Percentiles rank a stretch among this genome's conserved stretches.
phyloP scores from a whole-genome alignment of 2,797 vertebrate genomes.

The Fistularia tabacaria region DNA sequence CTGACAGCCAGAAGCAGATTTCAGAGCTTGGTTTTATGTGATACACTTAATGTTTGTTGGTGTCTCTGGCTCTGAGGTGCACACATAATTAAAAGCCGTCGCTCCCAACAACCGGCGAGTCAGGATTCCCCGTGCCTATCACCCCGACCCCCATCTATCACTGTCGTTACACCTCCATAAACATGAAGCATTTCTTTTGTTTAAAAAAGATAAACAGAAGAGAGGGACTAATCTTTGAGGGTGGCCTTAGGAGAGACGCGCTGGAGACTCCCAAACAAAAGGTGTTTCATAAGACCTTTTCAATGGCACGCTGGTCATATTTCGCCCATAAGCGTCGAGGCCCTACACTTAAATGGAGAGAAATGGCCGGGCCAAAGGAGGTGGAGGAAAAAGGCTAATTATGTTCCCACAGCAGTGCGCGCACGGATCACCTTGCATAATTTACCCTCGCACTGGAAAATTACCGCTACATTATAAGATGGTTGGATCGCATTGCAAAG shows the following conservation, averaged over 20 bases:
- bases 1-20: no score
- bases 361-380: constrained; percentile 19
- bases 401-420: constrained; percentile 30
- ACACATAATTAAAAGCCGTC: no score
- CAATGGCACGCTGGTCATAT: constrained; percentile 23
- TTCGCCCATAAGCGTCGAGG: constrained; percentile 29
- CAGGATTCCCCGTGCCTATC: no score
- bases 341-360: constrained; percentile 4
- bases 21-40: no score
- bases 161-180: constrained; percentile 1
- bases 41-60: no score
- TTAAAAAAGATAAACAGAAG: neutral
- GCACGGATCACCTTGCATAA: constrained; percentile 37
- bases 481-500: constrained; percentile 23
- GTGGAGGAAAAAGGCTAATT: constrained; percentile 39
- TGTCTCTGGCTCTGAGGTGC: no score
- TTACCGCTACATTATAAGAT: constrained; percentile 7
- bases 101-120: no score
- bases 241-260: neutral
- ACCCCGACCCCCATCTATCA: constrained; percentile 3
- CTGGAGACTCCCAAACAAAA: constrained; percentile 7
- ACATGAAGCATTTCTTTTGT: neutral
- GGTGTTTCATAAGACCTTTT: constrained; percentile 28
- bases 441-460: constrained; percentile 25
- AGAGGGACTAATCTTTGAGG: constrained; percentile 1